These are phyloP conservation scores for Mallotus villosus DNA, from an alignment of 2,797 vertebrate species.

Conservation along the genomic window DNA sequence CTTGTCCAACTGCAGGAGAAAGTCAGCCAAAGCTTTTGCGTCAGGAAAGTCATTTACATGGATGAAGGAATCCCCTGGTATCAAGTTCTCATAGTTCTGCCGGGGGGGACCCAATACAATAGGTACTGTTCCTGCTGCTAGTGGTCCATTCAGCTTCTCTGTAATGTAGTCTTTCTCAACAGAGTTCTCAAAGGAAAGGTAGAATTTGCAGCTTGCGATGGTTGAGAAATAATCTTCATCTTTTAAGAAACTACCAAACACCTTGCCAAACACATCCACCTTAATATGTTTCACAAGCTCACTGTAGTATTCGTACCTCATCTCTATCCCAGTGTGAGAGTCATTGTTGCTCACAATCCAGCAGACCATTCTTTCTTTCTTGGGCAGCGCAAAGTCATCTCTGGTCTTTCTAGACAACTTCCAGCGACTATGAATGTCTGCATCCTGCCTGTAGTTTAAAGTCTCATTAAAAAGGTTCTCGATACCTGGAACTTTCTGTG, in stretches of 20 bases:
- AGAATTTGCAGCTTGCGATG: slow-evolving; percentile 84
- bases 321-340: slow-evolving; percentile 55
- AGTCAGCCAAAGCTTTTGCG: slow-evolving; percentile 77
- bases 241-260: slow-evolving; percentile 71
- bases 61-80: slow-evolving; percentile 83
- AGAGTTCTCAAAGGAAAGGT: slow-evolving; percentile 86
- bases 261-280: slow-evolving; percentile 77
- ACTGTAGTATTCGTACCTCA: slow-evolving; percentile 77
- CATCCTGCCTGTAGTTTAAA: slow-evolving; percentile 82
- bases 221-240: slow-evolving; percentile 78
- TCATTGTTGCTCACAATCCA: slow-evolving; percentile 82
- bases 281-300: slow-evolving; percentile 81
- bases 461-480: slow-evolving; percentile 86
- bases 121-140: slow-evolving; percentile 81
- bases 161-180: slow-evolving; percentile 87
- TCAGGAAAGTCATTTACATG: slow-evolving; percentile 84
- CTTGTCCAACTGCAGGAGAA: slow-evolving; percentile 79
- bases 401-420: slow-evolving; percentile 70
- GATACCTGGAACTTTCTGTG: slow-evolving; percentile 75
- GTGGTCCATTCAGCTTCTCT: slow-evolving; percentile 82
- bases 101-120: slow-evolving; percentile 83
- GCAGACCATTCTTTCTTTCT: slow-evolving; percentile 83
- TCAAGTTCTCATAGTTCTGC: slow-evolving; percentile 85
- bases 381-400: slow-evolving; percentile 76
- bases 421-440: slow-evolving; percentile 82